Conservation (phyloP, 2,797 vertebrate genomes). For the Chloroceryle inda region DNA sequence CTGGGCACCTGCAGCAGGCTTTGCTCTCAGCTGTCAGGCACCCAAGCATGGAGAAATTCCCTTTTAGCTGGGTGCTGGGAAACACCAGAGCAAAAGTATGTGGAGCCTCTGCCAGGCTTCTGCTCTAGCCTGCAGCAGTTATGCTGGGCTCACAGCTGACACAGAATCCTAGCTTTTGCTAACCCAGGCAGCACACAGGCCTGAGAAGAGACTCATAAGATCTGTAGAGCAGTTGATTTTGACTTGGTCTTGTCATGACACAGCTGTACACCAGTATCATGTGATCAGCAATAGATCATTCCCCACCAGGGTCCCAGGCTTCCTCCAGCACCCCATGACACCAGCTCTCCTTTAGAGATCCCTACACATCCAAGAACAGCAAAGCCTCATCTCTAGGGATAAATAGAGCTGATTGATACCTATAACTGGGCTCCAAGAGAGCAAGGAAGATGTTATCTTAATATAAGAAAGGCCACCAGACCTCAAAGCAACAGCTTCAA, state of each 20-base stretch:
- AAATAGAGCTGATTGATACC: neutral
- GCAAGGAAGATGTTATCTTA: neutral
- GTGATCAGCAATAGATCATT: neutral
- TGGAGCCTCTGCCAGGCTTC: neutral
- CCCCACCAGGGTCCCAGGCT: neutral
- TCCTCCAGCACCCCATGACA: neutral
- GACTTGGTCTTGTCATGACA: neutral
- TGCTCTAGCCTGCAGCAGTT: neutral
- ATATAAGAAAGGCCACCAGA: constrained; percentile 16
- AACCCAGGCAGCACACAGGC: neutral
- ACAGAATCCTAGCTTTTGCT: neutral
- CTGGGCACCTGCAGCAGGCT: neutral
- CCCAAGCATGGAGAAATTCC: neutral
- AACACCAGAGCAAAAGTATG: neutral
- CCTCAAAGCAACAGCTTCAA: constrained; percentile 33
- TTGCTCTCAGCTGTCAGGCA: neutral
- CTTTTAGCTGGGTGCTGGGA: neutral
- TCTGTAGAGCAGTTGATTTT: neutral
- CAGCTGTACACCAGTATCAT: neutral
- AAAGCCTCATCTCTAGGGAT: neutral
- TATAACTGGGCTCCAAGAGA: neutral
- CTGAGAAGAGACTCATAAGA: neutral
- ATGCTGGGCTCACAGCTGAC: neutral
- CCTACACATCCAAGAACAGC: neutral
- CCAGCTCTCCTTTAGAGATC: neutral